Evolutionary conservation across 53 echinoderm and acorn worm genomes (phyloP), one percentile per base, ranked within the genome.

Genomic region (Paelopatides confundens): DNA sequence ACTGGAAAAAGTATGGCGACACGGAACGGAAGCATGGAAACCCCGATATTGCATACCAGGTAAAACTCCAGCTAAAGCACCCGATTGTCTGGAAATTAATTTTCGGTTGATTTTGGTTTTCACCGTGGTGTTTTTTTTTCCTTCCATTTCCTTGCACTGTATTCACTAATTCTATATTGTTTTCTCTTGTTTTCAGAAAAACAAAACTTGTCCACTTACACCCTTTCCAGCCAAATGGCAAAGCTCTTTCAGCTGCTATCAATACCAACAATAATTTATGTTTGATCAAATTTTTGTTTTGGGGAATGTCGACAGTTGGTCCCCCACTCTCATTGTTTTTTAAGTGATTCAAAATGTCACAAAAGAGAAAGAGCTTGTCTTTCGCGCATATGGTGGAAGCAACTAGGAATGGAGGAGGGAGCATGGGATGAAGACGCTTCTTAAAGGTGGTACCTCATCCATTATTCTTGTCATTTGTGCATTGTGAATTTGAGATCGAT

Each of bases 1-100:
- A 98, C 93, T 98, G 98, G 98, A 98, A 98, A 91, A 98, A 98
- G 71, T 98, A 92, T 87, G 94, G 95, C 27, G 98, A 98, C 50
- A 28, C 87, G 33, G 98, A 98, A 66, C 90, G 93, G 5, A 95
- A 94, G 89, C 82, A 86, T 50, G 92, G 92, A 28, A 77, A 90
- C 65, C 23, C 87, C 4, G 87, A 92, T 31, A 88, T 87, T 40
- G 92, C 95, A 21, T 82, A 90, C 47, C 89, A 93, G 90, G 98
- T 98, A 92, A 87, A 58, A 21, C 58, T 58, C 58, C 15, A 58
- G 43, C 43, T 43, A 58, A 58, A 23, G 15, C 23, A 39, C n/a
- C 23, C 24, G 40, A 35, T 68, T 35, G 30, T 49, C 31, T 35
- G 53, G 43, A 35, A 47, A 50, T 51, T 51, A 23, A 37, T 77